Base-by-base conservation (phyloP, 2,888 invertebrate species). In the Leistus spinibarbis region DNA sequence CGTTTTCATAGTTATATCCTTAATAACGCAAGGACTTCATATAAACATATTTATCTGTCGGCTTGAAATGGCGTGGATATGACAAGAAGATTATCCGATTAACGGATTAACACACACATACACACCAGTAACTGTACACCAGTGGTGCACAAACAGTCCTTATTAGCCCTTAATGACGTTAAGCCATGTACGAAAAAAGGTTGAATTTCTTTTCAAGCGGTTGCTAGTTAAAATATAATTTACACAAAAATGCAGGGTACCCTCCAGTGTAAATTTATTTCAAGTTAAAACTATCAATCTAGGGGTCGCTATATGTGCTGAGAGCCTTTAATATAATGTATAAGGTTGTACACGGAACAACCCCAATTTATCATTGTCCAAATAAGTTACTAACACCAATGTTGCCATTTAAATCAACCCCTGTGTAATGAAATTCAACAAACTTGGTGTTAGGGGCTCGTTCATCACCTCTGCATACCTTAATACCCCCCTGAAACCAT, bases 321-420 rank as follows among this genome's bases (percentile, higher is more conserved):
- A 40, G 40, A 40, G 40, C 40, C 40, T 13, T 40, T 40, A 40
- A 10, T 10, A 40, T 40, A 40, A 40, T 40, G 40, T 40, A 40
- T 40, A 40, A 40, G 40, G 40, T 7, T 40, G 40, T 40, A 40
- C 40, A 40, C 40, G 40, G 13, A 40, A 40, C 40, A 40, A 40
- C 40, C 40, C 40, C 56, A 13, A 72, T 72, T 64, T 72, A 72
- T 72, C 72, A 72, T 72, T 72, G 72, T 72, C 72, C 72, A 64
- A 72, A 72, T 72, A 72, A 72, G 64, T 72, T 72, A 72, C 56
- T 65, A 24, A 24, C 60, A 53, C 60, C 67, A 22, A 60, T 73
- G 65, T 73, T 40, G 40, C 40, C 40, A 40, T 40, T 73, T 73
- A 73, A 73, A 73, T 73, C 73, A 73, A 62, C 16, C 23, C 20